phyloP scores from a whole-genome alignment of 2,797 vertebrate species.

The Arctocebus calabarensis region DNA sequence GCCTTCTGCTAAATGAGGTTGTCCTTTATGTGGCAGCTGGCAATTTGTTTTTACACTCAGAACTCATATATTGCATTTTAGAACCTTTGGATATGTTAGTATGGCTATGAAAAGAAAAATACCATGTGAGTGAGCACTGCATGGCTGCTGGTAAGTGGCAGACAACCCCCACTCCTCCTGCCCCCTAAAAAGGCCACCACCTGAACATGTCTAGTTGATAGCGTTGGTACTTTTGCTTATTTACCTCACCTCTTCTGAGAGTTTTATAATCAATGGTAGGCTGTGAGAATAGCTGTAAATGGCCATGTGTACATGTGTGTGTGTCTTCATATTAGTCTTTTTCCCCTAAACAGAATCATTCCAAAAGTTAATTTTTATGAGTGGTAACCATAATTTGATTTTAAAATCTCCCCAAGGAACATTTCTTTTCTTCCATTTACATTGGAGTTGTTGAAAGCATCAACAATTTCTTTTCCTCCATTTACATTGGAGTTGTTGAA shows the following conservation, averaged over 20 bases:
- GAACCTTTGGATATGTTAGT: slow-evolving; percentile 60
- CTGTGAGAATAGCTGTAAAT: background rate
- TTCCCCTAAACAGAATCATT: background rate
- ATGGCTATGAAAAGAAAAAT: slow-evolving; percentile 53
- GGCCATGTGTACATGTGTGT: background rate
- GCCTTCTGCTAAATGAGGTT: slow-evolving; percentile 72
- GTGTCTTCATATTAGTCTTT: slow-evolving; percentile 10
- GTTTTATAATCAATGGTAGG: background rate
- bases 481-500: slow-evolving; percentile 39
- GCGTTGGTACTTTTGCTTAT: background rate
- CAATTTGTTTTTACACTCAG: slow-evolving; percentile 70
- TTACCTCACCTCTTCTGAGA: background rate
- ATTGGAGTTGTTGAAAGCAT: background rate
- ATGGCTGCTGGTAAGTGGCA: background rate
- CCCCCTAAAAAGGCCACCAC: background rate
- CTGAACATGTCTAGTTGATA: background rate
- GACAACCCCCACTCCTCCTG: background rate
- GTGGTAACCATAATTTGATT: slow-evolving; percentile 36
- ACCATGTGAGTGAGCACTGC: background rate
- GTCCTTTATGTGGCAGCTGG: slow-evolving; percentile 76
- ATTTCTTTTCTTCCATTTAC: slow-evolving; percentile 55
- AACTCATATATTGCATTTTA: slow-evolving; percentile 45
- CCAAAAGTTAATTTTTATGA: slow-evolving; percentile 47
- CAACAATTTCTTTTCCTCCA: slow-evolving; percentile 52
- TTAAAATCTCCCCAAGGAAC: slow-evolving; percentile 41